These are phyloP conservation scores for Xylota segnis DNA, from an alignment of 2,888 invertebrate genomes.

Conservation along the genomic window DNA sequence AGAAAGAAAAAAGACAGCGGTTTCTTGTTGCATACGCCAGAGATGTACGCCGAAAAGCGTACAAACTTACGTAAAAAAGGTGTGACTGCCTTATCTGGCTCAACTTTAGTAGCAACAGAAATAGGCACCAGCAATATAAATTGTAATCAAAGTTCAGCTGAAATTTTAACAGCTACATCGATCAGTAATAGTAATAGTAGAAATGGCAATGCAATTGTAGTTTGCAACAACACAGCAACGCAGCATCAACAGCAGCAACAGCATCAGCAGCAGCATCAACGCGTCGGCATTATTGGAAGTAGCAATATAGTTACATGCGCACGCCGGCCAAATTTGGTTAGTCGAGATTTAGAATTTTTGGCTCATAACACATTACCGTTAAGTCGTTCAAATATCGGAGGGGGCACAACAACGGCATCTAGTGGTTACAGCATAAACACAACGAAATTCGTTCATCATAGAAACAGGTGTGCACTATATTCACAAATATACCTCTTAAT, in stretches of 20 bases:
- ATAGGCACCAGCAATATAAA: conserved; percentile 42
- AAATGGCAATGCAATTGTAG: conserved; percentile 59
- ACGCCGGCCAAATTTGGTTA: conserved; percentile 67
- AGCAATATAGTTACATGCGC: conserved; percentile 48
- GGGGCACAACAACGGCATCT: conserved; percentile 24
- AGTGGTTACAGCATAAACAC: conserved; percentile 55
- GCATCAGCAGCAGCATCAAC: conserved; percentile 73
- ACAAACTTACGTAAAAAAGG: conserved; percentile 65
- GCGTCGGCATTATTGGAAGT: conserved; percentile 48
- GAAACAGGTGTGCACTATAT: conserved; percentile 72
- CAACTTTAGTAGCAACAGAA: conserved; percentile 52
- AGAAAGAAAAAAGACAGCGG: neutral
- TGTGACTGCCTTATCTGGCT: conserved; percentile 56
- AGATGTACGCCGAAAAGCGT: conserved; percentile 72
- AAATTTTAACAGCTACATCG: conserved; percentile 40
- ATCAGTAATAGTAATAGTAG: conserved; percentile 42
- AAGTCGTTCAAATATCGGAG: conserved; percentile 54
- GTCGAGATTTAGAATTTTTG: conserved; percentile 69
- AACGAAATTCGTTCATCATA: conserved; percentile 63
- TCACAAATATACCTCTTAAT: conserved; percentile 30
- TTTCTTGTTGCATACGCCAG: conserved; percentile 24
- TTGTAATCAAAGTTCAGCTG: conserved; percentile 49
- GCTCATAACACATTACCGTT: conserved; percentile 66
- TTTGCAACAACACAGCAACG: conserved; percentile 6
- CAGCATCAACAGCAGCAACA: conserved; percentile 68